phyloP scores from a whole-genome alignment of 2,888 invertebrate species.

The Seira ritae region DNA sequence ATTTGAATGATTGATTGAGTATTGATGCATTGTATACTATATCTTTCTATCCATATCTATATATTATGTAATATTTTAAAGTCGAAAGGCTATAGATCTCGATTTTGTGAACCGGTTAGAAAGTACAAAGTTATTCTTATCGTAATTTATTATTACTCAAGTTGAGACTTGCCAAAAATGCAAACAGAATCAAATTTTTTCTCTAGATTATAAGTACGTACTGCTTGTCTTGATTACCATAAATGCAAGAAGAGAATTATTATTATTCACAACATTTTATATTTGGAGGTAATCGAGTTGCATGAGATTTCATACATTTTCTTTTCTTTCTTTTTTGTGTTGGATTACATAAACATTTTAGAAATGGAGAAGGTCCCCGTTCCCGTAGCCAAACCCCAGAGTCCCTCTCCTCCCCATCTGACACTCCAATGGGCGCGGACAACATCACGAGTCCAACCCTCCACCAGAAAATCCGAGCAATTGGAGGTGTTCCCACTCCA shows the following conservation, averaged over 20 bases:
- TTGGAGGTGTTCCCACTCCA: constrained; percentile 90
- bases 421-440: constrained; percentile 60
- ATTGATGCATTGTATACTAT: too few species aligned
- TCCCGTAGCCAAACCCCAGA: constrained; percentile 80
- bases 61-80: too few species aligned
- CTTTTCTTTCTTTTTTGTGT: neutral
- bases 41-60: too few species aligned
- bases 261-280: too few species aligned
- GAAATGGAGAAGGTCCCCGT: constrained; percentile 77
- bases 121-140: neutral
- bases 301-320: neutral
- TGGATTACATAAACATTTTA: constrained; percentile 73
- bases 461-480: constrained; percentile 92
- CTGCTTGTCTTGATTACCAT: neutral
- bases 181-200: neutral
- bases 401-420: constrained; percentile 78
- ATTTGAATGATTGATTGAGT: too few species aligned
- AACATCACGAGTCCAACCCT: constrained; percentile 85
- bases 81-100: neutral
- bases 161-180: neutral
- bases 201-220: neutral
- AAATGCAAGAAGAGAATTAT: neutral
- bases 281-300: too few species aligned
- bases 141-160: neutral
- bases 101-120: constrained; percentile 17